Base-by-base conservation (phyloP, 1,140 invertebrate species). In the Liolophura sinensis region DNA sequence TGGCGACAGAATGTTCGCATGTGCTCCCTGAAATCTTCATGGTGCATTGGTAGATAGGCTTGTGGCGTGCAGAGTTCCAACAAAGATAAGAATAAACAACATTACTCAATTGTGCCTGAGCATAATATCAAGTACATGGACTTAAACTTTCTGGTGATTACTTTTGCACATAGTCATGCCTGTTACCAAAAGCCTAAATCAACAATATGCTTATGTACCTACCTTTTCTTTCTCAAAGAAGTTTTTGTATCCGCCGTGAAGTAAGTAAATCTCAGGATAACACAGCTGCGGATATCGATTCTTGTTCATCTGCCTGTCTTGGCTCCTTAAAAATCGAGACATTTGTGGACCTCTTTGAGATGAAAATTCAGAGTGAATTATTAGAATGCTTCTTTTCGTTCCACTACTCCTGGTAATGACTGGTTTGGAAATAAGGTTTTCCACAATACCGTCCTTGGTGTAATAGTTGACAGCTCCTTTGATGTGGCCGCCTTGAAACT, bases 281-380 rank as follows among this genome's bases (percentile, higher is more conserved):
- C 92, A 87, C 0, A 99, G 86, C 0, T 88, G 86, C 0, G 97
- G 97, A 84, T 99, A 99, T 59, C 87, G 87, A 51, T 92, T 90
- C 58, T 90, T 89, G 81, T 99, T 97, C 5, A 88, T 81, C 54
- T 89, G 87, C 1, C 97, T 87, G 83, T 99, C 97, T 22, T 89
- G 84, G 57, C 91, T 91, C 0, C 97, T 88, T 7, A 99, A 84
- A 79, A 91, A 95, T 0, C 94, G 88, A 11, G 89, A 93, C 83
- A n/a, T n/a, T n/a, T n/a, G n/a, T n/a, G n/a, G n/a, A n/a, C n/a
- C n/a, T n/a, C n/a, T n/a, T n/a, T n/a, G n/a, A n/a, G 93, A 92
- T 0, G 96, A 98, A 85, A 98, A 99, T 85, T 99, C 97, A 84
- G 97, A 99, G 81, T 99, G 97, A 80, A 99, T 99, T 31, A 99